Percentiles rank a stretch among this genome's conserved stretches.
These are phyloP conservation scores for Archivesica marissinica DNA, from an alignment of 1,140 invertebrate species.

Conservation along the genomic window DNA sequence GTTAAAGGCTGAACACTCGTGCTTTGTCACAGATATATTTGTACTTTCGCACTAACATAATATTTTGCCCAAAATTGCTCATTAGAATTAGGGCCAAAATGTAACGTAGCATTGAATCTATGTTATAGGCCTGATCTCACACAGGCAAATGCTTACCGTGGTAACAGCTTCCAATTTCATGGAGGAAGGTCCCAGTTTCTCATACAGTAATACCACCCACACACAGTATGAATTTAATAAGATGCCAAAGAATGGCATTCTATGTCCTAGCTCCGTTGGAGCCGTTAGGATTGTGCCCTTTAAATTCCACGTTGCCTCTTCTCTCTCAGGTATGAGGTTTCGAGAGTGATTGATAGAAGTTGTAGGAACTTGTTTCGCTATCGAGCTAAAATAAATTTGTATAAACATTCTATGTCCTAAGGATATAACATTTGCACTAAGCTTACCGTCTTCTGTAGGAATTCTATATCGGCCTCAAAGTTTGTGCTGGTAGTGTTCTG, in stretches of 20 bases:
- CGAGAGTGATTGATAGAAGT: too few relatives aligned
- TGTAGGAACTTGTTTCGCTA: too few relatives aligned
- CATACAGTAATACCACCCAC: background rate
- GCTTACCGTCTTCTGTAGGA: constrained; percentile 64
- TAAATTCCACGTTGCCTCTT: too few relatives aligned
- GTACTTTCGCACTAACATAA: too few relatives aligned
- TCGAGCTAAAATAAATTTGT: too few relatives aligned
- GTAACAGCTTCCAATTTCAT: background rate
- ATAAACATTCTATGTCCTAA: too few relatives aligned
- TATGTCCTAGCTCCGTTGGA: background rate
- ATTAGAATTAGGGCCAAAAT: too few relatives aligned
- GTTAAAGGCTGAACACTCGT: too few relatives aligned
- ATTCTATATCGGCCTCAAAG: constrained; percentile 73
- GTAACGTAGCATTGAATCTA: too few relatives aligned
- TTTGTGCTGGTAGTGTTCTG: constrained; percentile 60
- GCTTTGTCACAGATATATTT: too few relatives aligned
- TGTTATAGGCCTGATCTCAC: background rate
- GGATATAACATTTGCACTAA: background rate
- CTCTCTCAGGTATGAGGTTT: too few relatives aligned
- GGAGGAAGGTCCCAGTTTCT: background rate
- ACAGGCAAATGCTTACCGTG: background rate
- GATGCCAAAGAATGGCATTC: background rate
- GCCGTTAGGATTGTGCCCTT: background rate
- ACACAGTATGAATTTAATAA: background rate
- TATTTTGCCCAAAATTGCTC: too few relatives aligned